Base-by-base conservation (phyloP, 2,888 invertebrate species). In the Bembecia ichneumoniformis region DNA sequence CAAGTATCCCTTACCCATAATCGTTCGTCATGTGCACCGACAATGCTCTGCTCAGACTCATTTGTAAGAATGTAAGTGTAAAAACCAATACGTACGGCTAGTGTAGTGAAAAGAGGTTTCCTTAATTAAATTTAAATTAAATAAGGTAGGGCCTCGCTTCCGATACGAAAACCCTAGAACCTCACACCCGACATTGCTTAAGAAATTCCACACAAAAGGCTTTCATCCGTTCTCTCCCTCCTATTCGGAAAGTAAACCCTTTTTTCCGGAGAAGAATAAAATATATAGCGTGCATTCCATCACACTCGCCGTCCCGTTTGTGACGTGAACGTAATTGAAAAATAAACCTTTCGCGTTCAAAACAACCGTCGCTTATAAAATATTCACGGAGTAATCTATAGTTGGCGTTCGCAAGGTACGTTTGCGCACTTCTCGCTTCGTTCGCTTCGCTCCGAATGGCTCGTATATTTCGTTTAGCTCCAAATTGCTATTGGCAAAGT, bases 271-370 rank as follows among this genome's bases (percentile, higher is more conserved):
- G 56, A 55, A 64, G 68, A 72, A 60, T 70, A 65, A 73, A 73
- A 76, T 69, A 72, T 72, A 76, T 76, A 64, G 71, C 68, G 66
- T 59, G 58, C 67, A 60, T 72, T 67, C 64, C 64, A 62, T 68
- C 66, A 66, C 67, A 57, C 56, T 55, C 48, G 52, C 58, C 55
- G 54, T 52, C 28, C 28, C 34, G 34, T 28, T 17, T 48, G 47
- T 50, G 62, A 59, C 65, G 63, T 62, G 59, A 49, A 50, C 49
- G 62, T 65, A 70, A 75, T 73, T 72, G 69, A 60, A 68, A 70
- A 70, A 62, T 71, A 63, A 66, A 68, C 62, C 64, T 47, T 58
- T 48, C 47, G 28, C 49, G 20, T 34, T 47, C 44, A 51, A 49
- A 43, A 49, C 50, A 44, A 16, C 50, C 48, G 43, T 49, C 50